These are phyloP conservation scores for Atherinomorus stipes DNA, from an alignment of 2,113 vertebrate species.

Conservation along the genomic window DNA sequence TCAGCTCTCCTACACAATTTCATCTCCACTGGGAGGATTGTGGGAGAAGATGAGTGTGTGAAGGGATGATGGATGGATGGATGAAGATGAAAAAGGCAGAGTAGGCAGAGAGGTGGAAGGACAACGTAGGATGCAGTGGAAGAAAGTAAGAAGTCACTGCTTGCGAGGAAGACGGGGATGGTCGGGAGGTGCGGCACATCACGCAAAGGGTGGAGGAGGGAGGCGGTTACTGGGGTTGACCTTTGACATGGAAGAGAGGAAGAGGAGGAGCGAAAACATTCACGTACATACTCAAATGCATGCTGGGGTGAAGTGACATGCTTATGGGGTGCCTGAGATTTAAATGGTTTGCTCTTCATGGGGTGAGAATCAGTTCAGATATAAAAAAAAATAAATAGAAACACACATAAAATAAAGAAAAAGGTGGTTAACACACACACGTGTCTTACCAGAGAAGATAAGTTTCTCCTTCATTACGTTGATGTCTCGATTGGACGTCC, in stretches of 20 bases:
- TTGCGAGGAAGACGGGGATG: slow-evolving; percentile 56
- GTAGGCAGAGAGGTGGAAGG: slow-evolving; percentile 50
- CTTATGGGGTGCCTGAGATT: slow-evolving; percentile 21
- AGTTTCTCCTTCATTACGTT: slow-evolving; percentile 99
- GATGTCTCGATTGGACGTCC: slow-evolving; percentile 90
- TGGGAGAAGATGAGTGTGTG: slow-evolving; percentile 36
- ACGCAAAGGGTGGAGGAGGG: slow-evolving; percentile 64
- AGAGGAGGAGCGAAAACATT: slow-evolving; percentile 65
- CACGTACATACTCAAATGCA: slow-evolving; percentile 72
- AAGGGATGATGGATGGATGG: slow-evolving; percentile 46
- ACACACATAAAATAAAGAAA: background rate
- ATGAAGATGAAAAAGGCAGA: slow-evolving; percentile 28
- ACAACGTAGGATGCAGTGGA: slow-evolving; percentile 55
- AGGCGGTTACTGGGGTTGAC: slow-evolving; percentile 79
- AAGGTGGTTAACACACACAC: background rate
- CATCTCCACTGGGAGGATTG: slow-evolving; percentile 38
- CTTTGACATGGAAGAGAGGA: slow-evolving; percentile 72
- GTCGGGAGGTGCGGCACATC: slow-evolving; percentile 63
- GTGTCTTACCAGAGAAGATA: slow-evolving; percentile 91
- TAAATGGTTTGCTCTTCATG: background rate
- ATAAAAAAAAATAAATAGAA: slow-evolving; percentile 18
- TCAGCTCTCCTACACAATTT: slow-evolving; percentile 51
- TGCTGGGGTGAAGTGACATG: slow-evolving; percentile 65
- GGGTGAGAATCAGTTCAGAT: slow-evolving; percentile 7
- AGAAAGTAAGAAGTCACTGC: slow-evolving; percentile 54